Percentiles rank a stretch among this genome's conserved stretches.
Conservation (phyloP, 2,797 vertebrate species). For the Galagoides demidoff region DNA sequence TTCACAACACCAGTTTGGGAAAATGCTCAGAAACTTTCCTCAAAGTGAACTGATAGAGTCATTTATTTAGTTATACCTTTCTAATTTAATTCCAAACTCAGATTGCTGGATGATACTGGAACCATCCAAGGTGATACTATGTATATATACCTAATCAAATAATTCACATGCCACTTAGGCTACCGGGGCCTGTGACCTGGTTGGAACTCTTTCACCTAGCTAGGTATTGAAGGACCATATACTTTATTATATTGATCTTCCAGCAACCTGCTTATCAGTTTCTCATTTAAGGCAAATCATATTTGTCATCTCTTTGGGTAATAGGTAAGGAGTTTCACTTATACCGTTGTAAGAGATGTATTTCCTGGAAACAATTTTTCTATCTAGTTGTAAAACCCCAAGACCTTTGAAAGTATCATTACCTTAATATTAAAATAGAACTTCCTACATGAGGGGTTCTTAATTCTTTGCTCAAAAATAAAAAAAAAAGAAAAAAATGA, state of each 20-base stretch:
- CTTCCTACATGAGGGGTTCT: background rate
- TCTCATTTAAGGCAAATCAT: background rate
- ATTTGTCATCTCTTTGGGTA: background rate
- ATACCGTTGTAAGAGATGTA: background rate
- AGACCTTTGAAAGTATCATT: background rate
- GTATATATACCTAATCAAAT: background rate
- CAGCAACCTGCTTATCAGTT: background rate
- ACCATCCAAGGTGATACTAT: background rate
- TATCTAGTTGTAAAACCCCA: background rate
- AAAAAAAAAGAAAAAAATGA: background rate
- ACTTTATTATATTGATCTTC: background rate
- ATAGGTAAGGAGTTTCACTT: background rate
- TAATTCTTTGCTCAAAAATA: background rate
- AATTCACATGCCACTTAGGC: background rate
- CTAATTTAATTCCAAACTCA: background rate
- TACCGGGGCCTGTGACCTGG: background rate
- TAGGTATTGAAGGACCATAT: background rate
- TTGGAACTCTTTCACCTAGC: background rate
- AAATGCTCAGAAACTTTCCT: background rate
- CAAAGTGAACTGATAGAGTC: background rate
- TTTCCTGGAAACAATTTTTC: background rate
- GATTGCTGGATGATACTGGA: background rate
- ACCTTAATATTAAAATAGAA: background rate
- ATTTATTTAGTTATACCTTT: background rate
- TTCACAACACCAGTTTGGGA: background rate